Conservation (phyloP, 2,113 vertebrate species). For the Lathamus discolor region DNA sequence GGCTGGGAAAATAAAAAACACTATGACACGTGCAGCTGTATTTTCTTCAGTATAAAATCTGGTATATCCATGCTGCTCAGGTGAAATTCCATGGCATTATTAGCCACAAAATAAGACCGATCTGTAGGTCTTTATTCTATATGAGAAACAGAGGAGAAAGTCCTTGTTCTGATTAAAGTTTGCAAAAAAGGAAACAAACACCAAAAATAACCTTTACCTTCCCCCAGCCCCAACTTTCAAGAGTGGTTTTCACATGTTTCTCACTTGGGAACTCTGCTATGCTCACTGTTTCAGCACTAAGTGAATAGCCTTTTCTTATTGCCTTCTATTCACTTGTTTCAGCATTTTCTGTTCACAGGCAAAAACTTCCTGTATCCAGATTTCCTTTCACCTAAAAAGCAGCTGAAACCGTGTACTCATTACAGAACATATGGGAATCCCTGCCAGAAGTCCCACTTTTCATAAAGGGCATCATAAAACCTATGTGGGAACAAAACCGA, state of each 20-base stretch:
- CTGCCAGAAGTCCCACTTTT: not conserved
- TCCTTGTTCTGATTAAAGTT: not conserved
- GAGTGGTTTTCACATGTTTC: not conserved
- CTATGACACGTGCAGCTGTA: fast-evolving
- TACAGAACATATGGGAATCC: not conserved
- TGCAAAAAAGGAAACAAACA: not conserved
- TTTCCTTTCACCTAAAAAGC: not conserved
- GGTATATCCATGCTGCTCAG: not conserved
- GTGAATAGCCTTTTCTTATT: not conserved
- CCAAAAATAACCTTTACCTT: not conserved
- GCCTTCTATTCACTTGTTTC: not conserved
- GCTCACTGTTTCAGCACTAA: not conserved
- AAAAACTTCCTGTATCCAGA: not conserved
- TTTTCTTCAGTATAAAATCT: not conserved
- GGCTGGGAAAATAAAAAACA: not conserved
- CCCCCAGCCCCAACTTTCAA: not conserved
- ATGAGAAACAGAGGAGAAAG: not conserved
- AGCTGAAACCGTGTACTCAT: not conserved
- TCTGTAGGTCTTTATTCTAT: not conserved
- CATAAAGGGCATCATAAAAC: not conserved
- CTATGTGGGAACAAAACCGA: not conserved
- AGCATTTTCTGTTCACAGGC: not conserved
- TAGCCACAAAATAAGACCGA: not conserved
- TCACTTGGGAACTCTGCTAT: not conserved
- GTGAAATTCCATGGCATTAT: not conserved